These are phyloP conservation scores for Eubasilissa splendida DNA, from an alignment of 2,888 invertebrate genomes.

Conservation along the genomic window DNA sequence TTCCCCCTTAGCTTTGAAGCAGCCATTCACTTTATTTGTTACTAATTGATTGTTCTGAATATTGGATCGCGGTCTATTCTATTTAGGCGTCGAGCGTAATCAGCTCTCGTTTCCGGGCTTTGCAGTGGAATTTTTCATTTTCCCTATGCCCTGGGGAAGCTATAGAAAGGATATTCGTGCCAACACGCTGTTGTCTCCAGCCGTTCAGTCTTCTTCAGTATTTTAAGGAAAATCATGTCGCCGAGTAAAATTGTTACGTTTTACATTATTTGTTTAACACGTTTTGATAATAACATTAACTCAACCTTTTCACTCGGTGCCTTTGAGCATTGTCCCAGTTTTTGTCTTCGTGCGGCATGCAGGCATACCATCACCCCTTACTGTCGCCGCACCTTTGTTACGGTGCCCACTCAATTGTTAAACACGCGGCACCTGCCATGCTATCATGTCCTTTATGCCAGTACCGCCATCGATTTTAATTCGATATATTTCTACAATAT, in stretches of 20 bases:
- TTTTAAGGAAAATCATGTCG: neutral
- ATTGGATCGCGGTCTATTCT: constrained; percentile 2
- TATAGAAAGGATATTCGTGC: constrained; percentile 2
- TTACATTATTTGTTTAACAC: no score
- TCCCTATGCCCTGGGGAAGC: constrained; percentile 1
- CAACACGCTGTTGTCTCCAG: neutral
- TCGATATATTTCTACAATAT: neutral
- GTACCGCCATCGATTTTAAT: neutral
- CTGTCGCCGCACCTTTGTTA: neutral
- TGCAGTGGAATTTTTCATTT: constrained; percentile 21
- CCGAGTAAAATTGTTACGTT: neutral
- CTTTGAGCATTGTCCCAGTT: neutral
- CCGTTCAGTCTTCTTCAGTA: neutral
- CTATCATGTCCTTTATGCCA: neutral
- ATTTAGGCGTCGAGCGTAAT: neutral
- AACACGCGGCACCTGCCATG: neutral
- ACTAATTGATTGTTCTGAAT: constrained; percentile 10
- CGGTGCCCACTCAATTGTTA: neutral
- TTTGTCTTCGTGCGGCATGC: neutral
- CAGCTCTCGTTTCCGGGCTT: constrained; percentile 22
- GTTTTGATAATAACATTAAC: neutral
- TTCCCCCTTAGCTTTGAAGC: neutral
- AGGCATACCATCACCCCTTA: constrained; percentile 12
- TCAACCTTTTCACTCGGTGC: neutral
- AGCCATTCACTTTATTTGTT: neutral